Percentiles rank a stretch among this genome's conserved stretches.
Evolutionary conservation across 2,888 invertebrate species (phyloP).

Genomic region (Tetragonula carbonaria): DNA sequence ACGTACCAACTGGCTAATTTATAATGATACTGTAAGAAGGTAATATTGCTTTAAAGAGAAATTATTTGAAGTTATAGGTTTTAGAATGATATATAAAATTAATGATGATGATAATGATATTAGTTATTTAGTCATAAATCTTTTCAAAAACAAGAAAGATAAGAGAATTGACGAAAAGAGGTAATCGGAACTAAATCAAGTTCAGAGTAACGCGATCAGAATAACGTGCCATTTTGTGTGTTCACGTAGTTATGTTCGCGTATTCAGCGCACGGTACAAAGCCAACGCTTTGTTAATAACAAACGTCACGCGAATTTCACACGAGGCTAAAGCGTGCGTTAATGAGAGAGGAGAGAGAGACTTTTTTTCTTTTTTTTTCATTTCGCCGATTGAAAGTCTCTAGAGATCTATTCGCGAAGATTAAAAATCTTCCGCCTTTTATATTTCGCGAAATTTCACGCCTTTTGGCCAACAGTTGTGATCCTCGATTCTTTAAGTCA

Average conservation of each 20-base stretch:
- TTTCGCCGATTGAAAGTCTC: too few relatives aligned
- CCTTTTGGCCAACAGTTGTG: too few relatives aligned
- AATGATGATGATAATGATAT: too few relatives aligned
- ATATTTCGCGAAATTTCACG: too few relatives aligned
- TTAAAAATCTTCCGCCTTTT: too few relatives aligned
- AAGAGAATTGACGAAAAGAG: too few relatives aligned
- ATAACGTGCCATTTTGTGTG: not conserved
- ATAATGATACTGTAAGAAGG: not conserved
- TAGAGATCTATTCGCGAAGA: too few relatives aligned
- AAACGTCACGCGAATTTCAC: constrained; percentile 17
- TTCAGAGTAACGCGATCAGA: not conserved
- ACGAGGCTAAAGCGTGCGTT: constrained; percentile 19
- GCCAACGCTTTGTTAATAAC: not conserved
- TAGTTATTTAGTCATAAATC: too few relatives aligned
- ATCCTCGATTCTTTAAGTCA: too few relatives aligned
- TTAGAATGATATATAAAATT: too few relatives aligned
- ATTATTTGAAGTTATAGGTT: not conserved
- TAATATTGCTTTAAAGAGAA: not conserved
- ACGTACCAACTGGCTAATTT: not conserved
- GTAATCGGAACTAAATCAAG: not conserved
- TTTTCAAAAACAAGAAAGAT: too few relatives aligned
- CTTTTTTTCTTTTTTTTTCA: too few relatives aligned
- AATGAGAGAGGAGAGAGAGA: not conserved
- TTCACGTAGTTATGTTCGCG: not conserved
- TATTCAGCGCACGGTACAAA: not conserved